Base-by-base conservation (phyloP, 2,113 vertebrate genomes). In the Rattus rattus region DNA sequence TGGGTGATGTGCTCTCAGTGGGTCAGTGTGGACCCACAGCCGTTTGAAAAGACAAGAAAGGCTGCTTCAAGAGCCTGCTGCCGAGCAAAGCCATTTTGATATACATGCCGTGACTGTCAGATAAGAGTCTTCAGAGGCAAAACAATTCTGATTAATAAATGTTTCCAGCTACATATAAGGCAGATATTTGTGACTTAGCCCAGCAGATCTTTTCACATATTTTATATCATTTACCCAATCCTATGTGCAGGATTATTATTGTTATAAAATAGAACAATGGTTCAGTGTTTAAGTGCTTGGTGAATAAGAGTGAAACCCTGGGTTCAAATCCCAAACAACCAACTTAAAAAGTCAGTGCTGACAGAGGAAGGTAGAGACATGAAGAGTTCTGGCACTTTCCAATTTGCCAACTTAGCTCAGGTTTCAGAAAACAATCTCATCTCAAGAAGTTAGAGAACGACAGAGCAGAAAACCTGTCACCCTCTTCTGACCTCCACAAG, bases 171-270 rank as follows among this genome's bases (percentile, higher is more conserved):
- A 16, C 10, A 92, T 91, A 97, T 93, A 95, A 97, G 69, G 67
- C 36, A 86, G 49, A 20, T 93, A 69, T 98, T 91, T 98, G 85
- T 95, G 89, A 90, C 52, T 91, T 91, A 0, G 0, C 7, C 4
- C 33, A 95, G 97, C 96, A 98, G 98, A 96, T 56, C 75, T 87
- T 94, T 98, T 90, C 49, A 94, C 96, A 79, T 33, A 72, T 96
- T 91, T 96, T 28, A 96, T 96, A 97, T 94, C 96, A 94, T 81
- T 88, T 80, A 96, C 96, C 91, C 24, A 88, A 61, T 86, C 91
- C 22, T 26, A 97, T 17, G 22, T 97, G 97, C 26, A 89, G 95
- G 96, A 86, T 92, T 90, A 92, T 96, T 98, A 93, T 95, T 98
- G 97, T 96, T 52, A 67, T 88, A 88, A 88, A 87, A 88, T 36